Conservation (phyloP, 2,113 vertebrate species). For the Tachysurus fulvidraco region DNA sequence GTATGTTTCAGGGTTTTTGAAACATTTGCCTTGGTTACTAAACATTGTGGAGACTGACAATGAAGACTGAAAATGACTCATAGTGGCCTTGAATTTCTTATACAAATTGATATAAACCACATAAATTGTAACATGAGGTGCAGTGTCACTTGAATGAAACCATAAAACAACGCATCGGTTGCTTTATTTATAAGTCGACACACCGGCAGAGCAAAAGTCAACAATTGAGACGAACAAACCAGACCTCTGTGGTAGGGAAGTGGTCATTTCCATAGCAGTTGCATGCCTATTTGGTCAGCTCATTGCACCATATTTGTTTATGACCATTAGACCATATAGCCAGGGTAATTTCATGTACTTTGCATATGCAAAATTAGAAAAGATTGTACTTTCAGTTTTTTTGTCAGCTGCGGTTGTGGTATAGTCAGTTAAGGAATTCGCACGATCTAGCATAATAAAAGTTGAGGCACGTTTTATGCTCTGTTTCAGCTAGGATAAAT, state of each 20-base stretch:
- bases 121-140: background rate
- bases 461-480: background rate
- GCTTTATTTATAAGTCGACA: background rate
- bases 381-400: background rate
- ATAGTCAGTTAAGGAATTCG: slow-evolving; percentile 29
- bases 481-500: background rate
- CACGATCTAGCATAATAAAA: background rate
- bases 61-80: background rate
- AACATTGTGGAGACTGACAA: background rate
- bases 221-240: slow-evolving; percentile 13
- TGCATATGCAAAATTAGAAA: slow-evolving; percentile 36
- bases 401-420: slow-evolving; percentile 16
- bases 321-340: slow-evolving; percentile 25
- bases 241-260: background rate
- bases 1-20: background rate
- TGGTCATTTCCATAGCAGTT: slow-evolving; percentile 34
- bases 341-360: slow-evolving; percentile 42
- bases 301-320: slow-evolving; percentile 43
- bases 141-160: background rate
- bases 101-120: background rate
- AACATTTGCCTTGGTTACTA: background rate
- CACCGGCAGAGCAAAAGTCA: slow-evolving; percentile 11
- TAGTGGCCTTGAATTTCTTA: background rate
- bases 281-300: slow-evolving; percentile 48
- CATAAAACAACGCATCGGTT: background rate